Evolutionary conservation across 2,113 vertebrate species (phyloP), one percentile per base, ranked within the genome.

Genomic region (Notechis scutatus): DNA sequence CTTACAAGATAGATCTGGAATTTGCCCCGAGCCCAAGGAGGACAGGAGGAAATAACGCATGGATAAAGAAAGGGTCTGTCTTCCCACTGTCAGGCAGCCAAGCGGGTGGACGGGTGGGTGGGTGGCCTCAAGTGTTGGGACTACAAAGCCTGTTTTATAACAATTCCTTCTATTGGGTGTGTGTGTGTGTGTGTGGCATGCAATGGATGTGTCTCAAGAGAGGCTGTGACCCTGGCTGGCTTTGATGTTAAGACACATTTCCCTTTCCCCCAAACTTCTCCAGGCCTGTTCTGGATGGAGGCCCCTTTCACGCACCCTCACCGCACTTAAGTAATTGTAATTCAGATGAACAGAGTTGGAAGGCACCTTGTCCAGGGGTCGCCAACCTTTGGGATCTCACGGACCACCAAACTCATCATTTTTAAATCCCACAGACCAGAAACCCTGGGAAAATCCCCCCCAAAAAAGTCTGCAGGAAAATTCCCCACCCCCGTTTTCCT

Each of bases 41-140:
- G 20, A 29, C 3, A 54, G 10, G 21, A 29, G n/a, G 55, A 50
- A 54, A 52, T 8, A 42, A 55, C 61, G 24, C n/a, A 47, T 2
- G 45, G n/a, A 34, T 4, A n/a, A 14, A 52, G 69, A n/a, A 52
- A 61, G 91, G 39, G 50, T 85, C n/a, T 81, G 29, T 55, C 55
- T n/a, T 9, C 12, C 14, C 1, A 0, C 6, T 15, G 1, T 50
- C 24, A 29, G 0, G 1, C 1, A 24, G 85, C 52, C 39, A 12
- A 24, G 42, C 21, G 61, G 8, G 1, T 8, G 47, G 47, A 5
- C 6, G 5, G 47, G 47, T 47, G 6, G 47, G 5, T 18, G 18
- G 50, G 1, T 8, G 24, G 39, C 21, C 24, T 56, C 29, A 14
- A 47, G 23, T 11, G 6, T 59, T 5, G 81, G 93, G 93, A 89